Conservation (phyloP, 2,888 invertebrate genomes). For the Lacanobia wlatinum region DNA sequence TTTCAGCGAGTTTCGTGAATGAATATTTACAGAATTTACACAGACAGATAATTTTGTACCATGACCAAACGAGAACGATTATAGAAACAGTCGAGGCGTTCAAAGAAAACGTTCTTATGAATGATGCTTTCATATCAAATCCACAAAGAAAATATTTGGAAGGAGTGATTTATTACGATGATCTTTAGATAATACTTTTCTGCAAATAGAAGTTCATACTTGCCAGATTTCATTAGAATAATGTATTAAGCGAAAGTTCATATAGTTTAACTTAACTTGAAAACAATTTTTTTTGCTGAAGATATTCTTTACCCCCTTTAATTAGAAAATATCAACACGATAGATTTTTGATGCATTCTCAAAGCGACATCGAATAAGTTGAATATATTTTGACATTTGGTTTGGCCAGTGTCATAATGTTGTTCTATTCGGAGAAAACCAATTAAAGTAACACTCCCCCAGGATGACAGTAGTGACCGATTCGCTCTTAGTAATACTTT, state of each 20-base stretch:
- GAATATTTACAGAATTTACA: conserved; percentile 53
- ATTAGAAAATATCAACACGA: too few relatives aligned
- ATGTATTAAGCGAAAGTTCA: background rate
- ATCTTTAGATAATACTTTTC: conserved; percentile 18
- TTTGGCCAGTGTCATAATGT: conserved; percentile 1
- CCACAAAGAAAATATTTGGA: conserved; percentile 28
- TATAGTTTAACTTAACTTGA: too few relatives aligned
- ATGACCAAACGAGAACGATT: conserved; percentile 48
- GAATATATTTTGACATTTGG: background rate
- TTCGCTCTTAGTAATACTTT: conserved; percentile 33
- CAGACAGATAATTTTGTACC: conserved; percentile 47
- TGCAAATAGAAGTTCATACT: conserved; percentile 20
- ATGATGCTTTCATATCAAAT: conserved; percentile 30
- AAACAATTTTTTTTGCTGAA: too few relatives aligned
- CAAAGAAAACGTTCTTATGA: conserved; percentile 44
- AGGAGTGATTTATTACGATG: conserved; percentile 36
- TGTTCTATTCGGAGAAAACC: background rate
- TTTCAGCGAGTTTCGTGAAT: conserved; percentile 40
- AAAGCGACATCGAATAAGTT: background rate
- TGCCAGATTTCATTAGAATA: conserved; percentile 9
- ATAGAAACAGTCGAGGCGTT: conserved; percentile 41
- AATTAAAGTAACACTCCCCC: conserved; percentile 23
- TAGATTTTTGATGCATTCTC: background rate
- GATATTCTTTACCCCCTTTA: too few relatives aligned
- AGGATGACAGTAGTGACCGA: conserved; percentile 9